These are phyloP conservation scores for Coleophora deauratella DNA, from an alignment of 2,888 invertebrate genomes.

Conservation along the genomic window DNA sequence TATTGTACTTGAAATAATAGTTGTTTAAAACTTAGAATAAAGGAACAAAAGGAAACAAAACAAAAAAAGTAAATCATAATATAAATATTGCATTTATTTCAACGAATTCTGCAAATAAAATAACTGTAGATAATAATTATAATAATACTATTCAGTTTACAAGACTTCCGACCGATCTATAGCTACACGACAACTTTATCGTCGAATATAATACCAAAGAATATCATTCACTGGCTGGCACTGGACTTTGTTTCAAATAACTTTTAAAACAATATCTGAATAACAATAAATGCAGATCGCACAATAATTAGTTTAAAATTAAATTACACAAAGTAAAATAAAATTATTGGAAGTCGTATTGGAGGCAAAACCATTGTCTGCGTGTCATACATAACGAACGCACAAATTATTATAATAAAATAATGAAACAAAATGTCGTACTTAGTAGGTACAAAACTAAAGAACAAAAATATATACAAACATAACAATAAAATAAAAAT, in stretches of 20 bases:
- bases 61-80: constrained; percentile 62
- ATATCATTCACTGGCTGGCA: constrained; percentile 62
- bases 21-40: constrained; percentile 39
- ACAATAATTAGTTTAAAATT: constrained; percentile 61
- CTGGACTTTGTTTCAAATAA: constrained; percentile 58
- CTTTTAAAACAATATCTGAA: constrained; percentile 54
- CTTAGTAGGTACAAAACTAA: constrained; percentile 46
- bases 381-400: no score
- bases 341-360: constrained; percentile 67
- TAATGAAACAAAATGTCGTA: constrained; percentile 50
- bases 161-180: constrained; percentile 58
- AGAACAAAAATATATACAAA: constrained; percentile 73
- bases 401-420: constrained; percentile 19
- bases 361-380: constrained; percentile 58
- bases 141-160: constrained; percentile 72
- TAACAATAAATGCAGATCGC: constrained; percentile 72
- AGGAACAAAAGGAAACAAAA: constrained; percentile 38
- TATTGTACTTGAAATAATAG: constrained; percentile 18
- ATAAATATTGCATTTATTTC: constrained; percentile 76
- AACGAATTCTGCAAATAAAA: constrained; percentile 73
- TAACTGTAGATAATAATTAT: constrained; percentile 72
- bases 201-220: constrained; percentile 36
- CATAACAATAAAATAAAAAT: constrained; percentile 58
- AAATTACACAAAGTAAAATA: constrained; percentile 68
- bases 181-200: constrained; percentile 33